A percentile compares a stretch with the other conserved stretches of the same genome.
phyloP scores from a whole-genome alignment of 2,113 vertebrate species.

The Eclectus roratus region DNA sequence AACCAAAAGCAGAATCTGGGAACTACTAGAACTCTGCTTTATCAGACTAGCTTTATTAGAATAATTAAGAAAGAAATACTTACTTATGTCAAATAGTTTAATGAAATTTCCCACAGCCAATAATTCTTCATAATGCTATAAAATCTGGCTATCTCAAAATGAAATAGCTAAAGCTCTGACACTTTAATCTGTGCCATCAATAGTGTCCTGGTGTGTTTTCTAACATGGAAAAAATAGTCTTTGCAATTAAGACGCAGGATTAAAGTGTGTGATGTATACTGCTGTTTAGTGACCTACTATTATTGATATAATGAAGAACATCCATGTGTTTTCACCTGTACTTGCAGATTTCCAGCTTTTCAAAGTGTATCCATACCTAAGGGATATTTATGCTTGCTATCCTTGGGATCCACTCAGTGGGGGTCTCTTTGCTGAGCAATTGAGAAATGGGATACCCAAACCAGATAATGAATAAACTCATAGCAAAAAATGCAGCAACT shows the following conservation, averaged over 20 bases:
- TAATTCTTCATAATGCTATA: neutral
- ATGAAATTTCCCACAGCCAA: neutral
- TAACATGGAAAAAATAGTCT: neutral
- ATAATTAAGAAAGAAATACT: neutral
- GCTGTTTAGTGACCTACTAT: neutral
- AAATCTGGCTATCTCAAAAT: neutral
- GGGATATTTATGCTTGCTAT: neutral
- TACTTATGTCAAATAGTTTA: neutral
- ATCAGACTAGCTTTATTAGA: neutral
- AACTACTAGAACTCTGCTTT: neutral
- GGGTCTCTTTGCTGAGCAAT: neutral
- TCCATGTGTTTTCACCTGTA: neutral
- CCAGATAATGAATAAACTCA: neutral
- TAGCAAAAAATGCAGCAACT: neutral
- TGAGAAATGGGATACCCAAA: neutral
- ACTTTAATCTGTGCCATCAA: neutral
- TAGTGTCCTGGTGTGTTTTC: neutral
- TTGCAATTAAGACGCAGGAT: neutral
- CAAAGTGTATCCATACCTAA: neutral
- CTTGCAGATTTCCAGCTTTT: neutral
- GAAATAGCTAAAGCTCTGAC: neutral
- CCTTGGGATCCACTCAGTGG: neutral
- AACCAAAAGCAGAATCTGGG: neutral
- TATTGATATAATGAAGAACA: neutral
- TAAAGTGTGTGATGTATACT: neutral